phyloP scores from a whole-genome alignment of 2,797 vertebrate genomes.

The Epinephelus coioides region DNA sequence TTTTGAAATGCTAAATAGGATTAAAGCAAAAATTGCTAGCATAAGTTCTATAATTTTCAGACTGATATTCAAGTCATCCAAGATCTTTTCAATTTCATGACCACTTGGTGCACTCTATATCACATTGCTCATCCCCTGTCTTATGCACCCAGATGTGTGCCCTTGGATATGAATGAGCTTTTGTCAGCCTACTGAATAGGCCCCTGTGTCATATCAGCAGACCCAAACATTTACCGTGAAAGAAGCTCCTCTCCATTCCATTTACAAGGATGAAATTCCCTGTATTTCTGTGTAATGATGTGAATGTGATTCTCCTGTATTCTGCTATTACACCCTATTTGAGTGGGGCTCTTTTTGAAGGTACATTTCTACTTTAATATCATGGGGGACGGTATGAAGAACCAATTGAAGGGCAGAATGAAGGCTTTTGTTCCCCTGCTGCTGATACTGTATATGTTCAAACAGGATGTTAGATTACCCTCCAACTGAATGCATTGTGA shows the following conservation, averaged over 20 bases:
- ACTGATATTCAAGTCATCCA: constrained; percentile 7
- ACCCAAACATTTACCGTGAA: constrained; percentile 34
- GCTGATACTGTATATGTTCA: not conserved
- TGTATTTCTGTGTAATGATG: constrained; percentile 5
- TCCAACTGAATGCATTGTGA: constrained; percentile 21
- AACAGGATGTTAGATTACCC: constrained; percentile 28
- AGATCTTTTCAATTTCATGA: constrained; percentile 38
- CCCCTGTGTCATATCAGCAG: constrained; percentile 73
- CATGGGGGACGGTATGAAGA: not conserved
- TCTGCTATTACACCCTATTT: not conserved
- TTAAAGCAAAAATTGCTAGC: not conserved
- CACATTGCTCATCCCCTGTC: constrained; percentile 63
- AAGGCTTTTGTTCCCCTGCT: constrained; percentile 2
- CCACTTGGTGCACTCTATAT: constrained; percentile 20
- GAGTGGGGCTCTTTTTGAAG: not conserved
- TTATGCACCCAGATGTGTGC: constrained; percentile 66
- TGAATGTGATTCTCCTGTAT: constrained; percentile 11
- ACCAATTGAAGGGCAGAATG: not conserved
- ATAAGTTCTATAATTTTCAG: not conserved
- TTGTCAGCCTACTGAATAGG: constrained; percentile 77
- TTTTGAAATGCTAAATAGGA: no score
- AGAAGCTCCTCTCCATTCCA: constrained; percentile 17
- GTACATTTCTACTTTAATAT: constrained; percentile 2
- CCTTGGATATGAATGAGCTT: constrained; percentile 76
- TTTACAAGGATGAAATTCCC: constrained; percentile 23